Percentiles rank a stretch among this genome's conserved stretches.
Evolutionary conservation across 2,113 vertebrate species (phyloP).

Genomic region (Columba livia): DNA sequence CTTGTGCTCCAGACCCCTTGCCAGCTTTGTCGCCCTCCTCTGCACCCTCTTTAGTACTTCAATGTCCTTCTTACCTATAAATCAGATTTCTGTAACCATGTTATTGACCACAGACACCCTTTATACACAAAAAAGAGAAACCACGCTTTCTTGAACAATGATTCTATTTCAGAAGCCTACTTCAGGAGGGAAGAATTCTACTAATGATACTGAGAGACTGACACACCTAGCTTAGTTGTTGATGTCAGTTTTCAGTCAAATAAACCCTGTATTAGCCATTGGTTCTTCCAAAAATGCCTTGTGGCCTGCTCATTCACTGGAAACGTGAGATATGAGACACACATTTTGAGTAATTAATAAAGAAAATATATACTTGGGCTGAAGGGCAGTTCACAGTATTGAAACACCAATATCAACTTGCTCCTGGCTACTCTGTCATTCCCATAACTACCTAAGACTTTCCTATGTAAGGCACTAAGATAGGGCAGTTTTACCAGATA

Average conservation of each 20-base stretch:
- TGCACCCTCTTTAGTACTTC: too few relatives aligned
- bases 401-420: background rate
- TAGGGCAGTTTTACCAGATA: background rate
- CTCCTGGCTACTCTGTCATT: background rate
- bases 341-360: background rate
- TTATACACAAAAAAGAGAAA: background rate
- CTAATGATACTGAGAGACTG: background rate
- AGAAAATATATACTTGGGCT: background rate
- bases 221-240: accelerated
- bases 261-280: background rate
- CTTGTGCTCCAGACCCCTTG: too few relatives aligned
- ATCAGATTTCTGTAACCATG: background rate
- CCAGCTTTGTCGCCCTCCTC: too few relatives aligned
- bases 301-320: background rate
- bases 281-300: background rate
- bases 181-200: background rate
- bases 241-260: background rate
- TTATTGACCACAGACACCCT: background rate
- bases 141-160: background rate
- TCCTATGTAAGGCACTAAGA: background rate
- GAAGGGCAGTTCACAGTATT: background rate
- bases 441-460: background rate
- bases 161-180: background rate
- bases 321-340: background rate
- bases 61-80: background rate